A percentile compares a stretch with the other conserved stretches of the same genome.
Evolutionary conservation across 2,113 vertebrate genomes (phyloP).

Genomic region (Entelurus aequoreus): DNA sequence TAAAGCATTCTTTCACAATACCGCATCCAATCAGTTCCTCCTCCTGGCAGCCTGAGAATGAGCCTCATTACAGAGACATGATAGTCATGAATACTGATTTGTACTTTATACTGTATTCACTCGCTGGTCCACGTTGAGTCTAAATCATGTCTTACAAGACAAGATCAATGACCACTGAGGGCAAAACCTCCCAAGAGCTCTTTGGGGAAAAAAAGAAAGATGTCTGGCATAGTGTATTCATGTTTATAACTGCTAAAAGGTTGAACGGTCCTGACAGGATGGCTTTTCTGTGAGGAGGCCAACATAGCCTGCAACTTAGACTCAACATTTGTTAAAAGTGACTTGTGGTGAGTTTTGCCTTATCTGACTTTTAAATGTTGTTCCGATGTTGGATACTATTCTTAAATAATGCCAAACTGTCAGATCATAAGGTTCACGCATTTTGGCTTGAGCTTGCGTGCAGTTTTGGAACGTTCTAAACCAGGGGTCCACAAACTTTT

Average conservation of each 20-base stretch:
- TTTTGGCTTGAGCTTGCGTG: too few species aligned
- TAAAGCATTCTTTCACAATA: conserved; percentile 23
- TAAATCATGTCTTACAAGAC: conserved; percentile 46
- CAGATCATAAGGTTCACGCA: too few species aligned
- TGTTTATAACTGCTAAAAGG: conserved; percentile 2
- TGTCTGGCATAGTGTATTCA: neutral
- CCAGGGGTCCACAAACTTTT: too few species aligned
- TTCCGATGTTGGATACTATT: too few species aligned
- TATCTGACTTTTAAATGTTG: too few species aligned
- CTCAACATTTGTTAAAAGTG: conserved; percentile 37
- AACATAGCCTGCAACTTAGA: conserved; percentile 36
- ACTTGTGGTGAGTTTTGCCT: neutral
- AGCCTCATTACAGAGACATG: conserved; percentile 43
- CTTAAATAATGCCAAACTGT: too few species aligned
- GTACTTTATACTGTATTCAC: conserved; percentile 26
- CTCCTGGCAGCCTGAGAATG: conserved; percentile 31
- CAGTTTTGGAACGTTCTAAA: too few species aligned
- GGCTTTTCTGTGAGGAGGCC: conserved; percentile 38
- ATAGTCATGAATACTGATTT: conserved; percentile 53
- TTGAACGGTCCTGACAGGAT: conserved; percentile 46
- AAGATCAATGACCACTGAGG: conserved; percentile 46
- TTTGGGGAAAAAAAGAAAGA: conserved; percentile 8
- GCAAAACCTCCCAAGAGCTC: conserved; percentile 31
- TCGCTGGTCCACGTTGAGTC: conserved; percentile 35
- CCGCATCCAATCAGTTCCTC: conserved; percentile 23